phyloP scores from a whole-genome alignment of 2,888 invertebrate species.

The Aspidapion aeneum region DNA sequence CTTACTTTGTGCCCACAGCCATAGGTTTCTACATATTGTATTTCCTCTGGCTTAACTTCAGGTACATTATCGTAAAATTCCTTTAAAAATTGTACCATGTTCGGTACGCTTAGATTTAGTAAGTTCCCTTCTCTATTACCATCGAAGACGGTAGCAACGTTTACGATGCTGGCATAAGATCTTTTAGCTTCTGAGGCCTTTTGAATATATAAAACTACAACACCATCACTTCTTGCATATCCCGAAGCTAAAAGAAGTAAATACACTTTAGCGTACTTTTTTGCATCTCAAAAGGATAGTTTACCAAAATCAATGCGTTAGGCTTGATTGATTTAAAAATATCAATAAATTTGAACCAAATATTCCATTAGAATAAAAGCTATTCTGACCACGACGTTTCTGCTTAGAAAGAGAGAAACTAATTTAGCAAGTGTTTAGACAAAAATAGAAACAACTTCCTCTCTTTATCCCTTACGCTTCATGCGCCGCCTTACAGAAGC shows the following conservation, averaged over 20 bases:
- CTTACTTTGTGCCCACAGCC: constrained; percentile 49
- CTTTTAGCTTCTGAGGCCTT: constrained; percentile 55
- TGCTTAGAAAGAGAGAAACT: too few species aligned
- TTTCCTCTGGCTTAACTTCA: constrained; percentile 43
- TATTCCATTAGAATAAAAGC: too few species aligned
- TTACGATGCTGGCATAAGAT: constrained; percentile 54
- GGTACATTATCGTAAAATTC: constrained; percentile 55
- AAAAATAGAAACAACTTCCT: too few species aligned
- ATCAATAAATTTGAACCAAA: neutral
- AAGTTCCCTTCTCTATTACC: constrained; percentile 50
- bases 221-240: constrained; percentile 80
- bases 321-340: neutral
- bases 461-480: too few species aligned
- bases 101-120: constrained; percentile 40
- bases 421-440: too few species aligned
- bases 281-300: too few species aligned
- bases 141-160: constrained; percentile 55
- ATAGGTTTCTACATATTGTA: constrained; percentile 45
- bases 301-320: too few species aligned
- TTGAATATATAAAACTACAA: constrained; percentile 71
- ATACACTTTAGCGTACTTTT: neutral
- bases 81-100: constrained; percentile 49
- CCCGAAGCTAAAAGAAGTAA: constrained; percentile 58
- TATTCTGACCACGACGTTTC: too few species aligned
- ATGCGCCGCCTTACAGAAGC: too few species aligned